Base-by-base conservation (phyloP, 2,888 invertebrate species). In the Rhamphomyia laevipes region DNA sequence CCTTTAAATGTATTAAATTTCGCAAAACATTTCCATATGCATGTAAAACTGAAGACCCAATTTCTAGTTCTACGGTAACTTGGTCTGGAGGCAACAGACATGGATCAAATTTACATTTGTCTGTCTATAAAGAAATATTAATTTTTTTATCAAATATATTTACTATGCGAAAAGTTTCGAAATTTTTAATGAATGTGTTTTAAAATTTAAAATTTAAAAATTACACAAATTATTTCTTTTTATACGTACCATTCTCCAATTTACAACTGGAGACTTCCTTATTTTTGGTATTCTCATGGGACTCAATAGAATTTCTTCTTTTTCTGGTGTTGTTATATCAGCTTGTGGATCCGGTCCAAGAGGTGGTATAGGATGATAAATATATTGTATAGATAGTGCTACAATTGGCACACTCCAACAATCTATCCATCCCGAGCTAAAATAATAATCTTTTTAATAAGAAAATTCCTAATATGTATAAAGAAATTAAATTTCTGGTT, bases 371-470 rank as follows among this genome's bases (percentile, higher is more conserved):
- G 95, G 94, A 69, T 96, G 94, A 67, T 93, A 96, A 17, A 81
- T 80, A 67, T 94, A 96, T 53, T 83, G 81, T 46, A 97, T 89
- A 57, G 88, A 91, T 17, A 96, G 73, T 1, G 93, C 92, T 6
- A 93, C 87, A 54, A 94, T 93, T 0, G 94, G 93, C 7, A 95
- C 92, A 43, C 87, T 87, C 94, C 94, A 94, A 63, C 94, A 94
- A 65, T 95, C 94, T 1, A 95, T 81, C 96, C 96, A 97, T 3
- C 94, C 93, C 33, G 70, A 65, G 52, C 72, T 40, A 15, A 17
- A 40, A 40, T 2, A 16, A 18, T 18, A 21, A 2, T 7, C 7
- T 27, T 27, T n/a, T 27, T 27, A 6, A 27, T 27, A 27, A 27
- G n/a, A n/a, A n/a, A n/a, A n/a, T n/a, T n/a, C n/a, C n/a, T n/a